Base-by-base conservation (phyloP, 2,797 vertebrate species). In the Limosa lapponica region DNA sequence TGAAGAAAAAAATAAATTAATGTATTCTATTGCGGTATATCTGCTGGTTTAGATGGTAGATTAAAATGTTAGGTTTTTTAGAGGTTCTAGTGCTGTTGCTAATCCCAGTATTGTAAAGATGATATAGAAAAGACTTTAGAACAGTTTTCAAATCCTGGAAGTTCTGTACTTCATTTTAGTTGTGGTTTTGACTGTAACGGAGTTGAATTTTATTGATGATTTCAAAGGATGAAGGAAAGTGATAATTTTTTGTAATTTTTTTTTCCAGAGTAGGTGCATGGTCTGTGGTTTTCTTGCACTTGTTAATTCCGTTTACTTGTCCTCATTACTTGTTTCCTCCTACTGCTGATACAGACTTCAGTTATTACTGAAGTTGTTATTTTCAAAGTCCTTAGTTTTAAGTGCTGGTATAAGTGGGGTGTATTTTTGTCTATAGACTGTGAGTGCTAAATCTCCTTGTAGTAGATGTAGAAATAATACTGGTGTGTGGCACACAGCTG, bases 181-280 rank as follows among this genome's bases (percentile, higher is more conserved):
- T 94, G 64, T 78, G 32, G 28, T 70, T 92, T 95, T 86, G 30
- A 73, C 18, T 54, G 54, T 39, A 59, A 23, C 59, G 48, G 48
- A 59, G 17, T 79, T 62, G 37, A 52, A 81, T 93, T 87, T 41
- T 72, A 77, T n/a, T 87, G 48, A 44, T 70, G 32, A 54, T 78
- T 74, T 94, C 49, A 69, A 87, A 92, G 62, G 32, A 67, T 55
- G 32, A 57, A 57, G n/a, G n/a, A 64, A 75, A 55, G 39, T 43
- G 16, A 30, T 75, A 13, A 30, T 48, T 71, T 28, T 19, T 43
- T 16, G 7, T 51, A 28, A 11, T 34, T 15, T 8, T 22, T 64
- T 65, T 11, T 4, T 2, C n/a, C 34, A 27, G 55, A 11, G 11
- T 59, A 52, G 10, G 19, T 90, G 20, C 0, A 0, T 65, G 23